phyloP scores from a whole-genome alignment of 2,113 vertebrate genomes.

The Eublepharis macularius region DNA sequence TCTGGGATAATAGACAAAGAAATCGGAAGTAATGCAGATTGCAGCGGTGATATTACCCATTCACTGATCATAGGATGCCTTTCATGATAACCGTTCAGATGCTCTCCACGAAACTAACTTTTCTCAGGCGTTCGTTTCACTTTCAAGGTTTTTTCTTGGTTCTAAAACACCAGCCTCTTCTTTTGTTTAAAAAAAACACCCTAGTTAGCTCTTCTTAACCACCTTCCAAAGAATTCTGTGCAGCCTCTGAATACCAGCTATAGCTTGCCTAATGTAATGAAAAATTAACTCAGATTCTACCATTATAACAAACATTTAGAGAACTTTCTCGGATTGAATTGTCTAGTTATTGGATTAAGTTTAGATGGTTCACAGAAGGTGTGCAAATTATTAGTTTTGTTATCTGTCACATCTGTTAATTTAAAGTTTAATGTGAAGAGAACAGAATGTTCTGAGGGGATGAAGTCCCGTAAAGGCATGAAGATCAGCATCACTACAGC shows the following conservation, averaged over 20 bases:
- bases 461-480: not conserved
- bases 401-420: constrained; percentile 4
- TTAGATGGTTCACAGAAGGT: not conserved
- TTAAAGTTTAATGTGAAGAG: constrained; percentile 14
- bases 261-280: not conserved
- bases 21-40: not conserved
- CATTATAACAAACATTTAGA: not conserved
- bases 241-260: not conserved
- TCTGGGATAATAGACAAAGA: not conserved
- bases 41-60: not conserved
- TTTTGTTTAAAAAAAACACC: not conserved
- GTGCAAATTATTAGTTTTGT: not conserved
- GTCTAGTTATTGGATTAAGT: constrained; percentile 12
- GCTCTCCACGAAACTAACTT: not conserved
- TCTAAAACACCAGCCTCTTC: not conserved
- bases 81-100: not conserved
- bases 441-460: not conserved
- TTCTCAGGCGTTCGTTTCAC: not conserved
- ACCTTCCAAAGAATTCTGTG: not conserved
- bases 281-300: not conserved
- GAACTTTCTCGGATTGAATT: not conserved
- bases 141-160: not conserved
- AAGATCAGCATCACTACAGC: not conserved
- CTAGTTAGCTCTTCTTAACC: not conserved
- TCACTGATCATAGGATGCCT: not conserved